phyloP scores from a whole-genome alignment of 2,888 invertebrate genomes.

The Loripinus fragilis region DNA sequence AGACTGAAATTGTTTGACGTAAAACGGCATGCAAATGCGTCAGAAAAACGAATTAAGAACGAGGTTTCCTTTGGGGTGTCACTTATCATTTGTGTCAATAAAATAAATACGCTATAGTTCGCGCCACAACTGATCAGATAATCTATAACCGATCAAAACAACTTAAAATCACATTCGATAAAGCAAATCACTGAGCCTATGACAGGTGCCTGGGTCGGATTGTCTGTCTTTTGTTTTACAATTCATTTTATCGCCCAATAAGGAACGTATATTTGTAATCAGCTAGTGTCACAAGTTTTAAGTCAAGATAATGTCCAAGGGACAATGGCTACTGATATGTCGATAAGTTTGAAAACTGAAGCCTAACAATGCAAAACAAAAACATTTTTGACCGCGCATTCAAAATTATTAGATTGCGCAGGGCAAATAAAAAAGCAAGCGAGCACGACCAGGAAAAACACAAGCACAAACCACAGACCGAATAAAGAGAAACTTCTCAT shows the following conservation, averaged over 20 bases:
- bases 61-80: not conserved
- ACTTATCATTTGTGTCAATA: conserved; percentile 9
- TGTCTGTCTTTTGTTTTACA: conserved; percentile 6
- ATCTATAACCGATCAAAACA: conserved; percentile 8
- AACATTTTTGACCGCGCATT: too few species aligned
- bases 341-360: too few species aligned
- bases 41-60: too few species aligned
- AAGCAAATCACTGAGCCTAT: not conserved
- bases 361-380: too few species aligned
- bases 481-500: too few species aligned
- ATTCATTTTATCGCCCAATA: not conserved
- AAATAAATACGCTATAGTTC: not conserved
- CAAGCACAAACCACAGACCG: too few species aligned
- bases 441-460: too few species aligned
- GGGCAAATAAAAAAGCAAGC: too few species aligned
- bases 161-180: not conserved
- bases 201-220: not conserved
- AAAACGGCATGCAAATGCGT: too few species aligned
- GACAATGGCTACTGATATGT: not conserved
- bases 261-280: not conserved
- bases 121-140: conserved; percentile 11
- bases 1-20: too few species aligned
- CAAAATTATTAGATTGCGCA: too few species aligned
- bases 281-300: conserved; percentile 10
- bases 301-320: conserved; percentile 12